A percentile compares a stretch with the other conserved stretches of the same genome.
These are phyloP conservation scores for Agrotis segetum DNA, from an alignment of 2,888 invertebrate species.

Conservation along the genomic window DNA sequence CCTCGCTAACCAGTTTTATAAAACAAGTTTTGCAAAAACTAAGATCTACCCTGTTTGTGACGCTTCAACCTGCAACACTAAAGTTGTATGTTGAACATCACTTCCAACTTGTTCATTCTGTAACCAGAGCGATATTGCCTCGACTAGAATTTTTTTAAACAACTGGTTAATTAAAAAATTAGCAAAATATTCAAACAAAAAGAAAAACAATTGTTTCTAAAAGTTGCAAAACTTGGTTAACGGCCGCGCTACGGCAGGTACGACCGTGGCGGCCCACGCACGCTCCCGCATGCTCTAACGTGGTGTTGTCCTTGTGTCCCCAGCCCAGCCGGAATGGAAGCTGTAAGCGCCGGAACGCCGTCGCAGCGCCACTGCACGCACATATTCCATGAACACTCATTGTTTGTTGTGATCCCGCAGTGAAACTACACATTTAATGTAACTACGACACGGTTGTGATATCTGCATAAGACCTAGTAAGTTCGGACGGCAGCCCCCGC, in stretches of 20 bases:
- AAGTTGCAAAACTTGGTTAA: constrained; percentile 62
- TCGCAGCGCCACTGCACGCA: constrained; percentile 87
- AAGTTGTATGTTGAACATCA: constrained; percentile 41
- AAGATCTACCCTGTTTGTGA: constrained; percentile 67
- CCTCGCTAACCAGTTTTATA: constrained; percentile 77
- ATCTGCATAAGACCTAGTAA: constrained; percentile 86
- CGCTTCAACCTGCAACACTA: constrained; percentile 40
- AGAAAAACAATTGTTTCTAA: constrained; percentile 50
- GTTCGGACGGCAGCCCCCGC: constrained; percentile 84
- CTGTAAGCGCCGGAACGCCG: constrained; percentile 85
- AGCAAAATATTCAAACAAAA: constrained; percentile 45
- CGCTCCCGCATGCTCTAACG: constrained; percentile 87
- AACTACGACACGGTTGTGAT: constrained; percentile 89
- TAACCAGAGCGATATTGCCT: constrained; percentile 23
- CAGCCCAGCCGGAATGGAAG: constrained; percentile 89
- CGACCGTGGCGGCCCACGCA: constrained; percentile 56
- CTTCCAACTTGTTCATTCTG: constrained; percentile 23
- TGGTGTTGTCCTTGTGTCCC: constrained; percentile 82
- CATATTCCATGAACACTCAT: constrained; percentile 91
- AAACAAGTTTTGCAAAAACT: constrained; percentile 83
- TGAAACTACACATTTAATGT: constrained; percentile 88
- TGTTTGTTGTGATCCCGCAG: constrained; percentile 91
- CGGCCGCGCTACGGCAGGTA: constrained; percentile 52
- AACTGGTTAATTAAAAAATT: constrained; percentile 30
- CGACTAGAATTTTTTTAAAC: neutral